Evolutionary conservation across 1,140 invertebrate genomes (phyloP), one percentile per base, ranked within the genome.

Genomic region (Drosophila ogumai): DNA sequence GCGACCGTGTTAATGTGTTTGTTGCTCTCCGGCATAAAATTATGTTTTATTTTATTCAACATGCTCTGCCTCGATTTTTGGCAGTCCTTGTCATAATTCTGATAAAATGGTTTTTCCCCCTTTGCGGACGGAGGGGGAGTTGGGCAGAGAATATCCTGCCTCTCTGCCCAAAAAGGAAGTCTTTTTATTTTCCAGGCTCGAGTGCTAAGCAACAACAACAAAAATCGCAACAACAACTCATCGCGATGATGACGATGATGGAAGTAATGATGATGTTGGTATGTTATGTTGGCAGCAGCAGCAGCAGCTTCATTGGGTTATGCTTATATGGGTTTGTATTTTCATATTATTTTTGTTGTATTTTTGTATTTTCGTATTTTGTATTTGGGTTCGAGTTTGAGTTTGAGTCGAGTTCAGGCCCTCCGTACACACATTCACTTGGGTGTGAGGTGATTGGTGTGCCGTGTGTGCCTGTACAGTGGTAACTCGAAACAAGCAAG

Each of bases 11-110:
- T 88, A 88, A 88, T 88, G 85, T 88, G 80, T 88, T 88, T 90
- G 84, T 88, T 88, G 77, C 85, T 79, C 66, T 87, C 72, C 78
- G 77, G 80, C 84, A 88, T 90, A 80, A 84, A 88, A 90, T 88
- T 90, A 88, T 88, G 84, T 88, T 90, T 88, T 88, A 90, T 88
- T 88, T 88, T 88, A 88, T 88, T 88, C 81, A 90, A 88, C 84
- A 88, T 90, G 80, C 78, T 82, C 60, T 72, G 55, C 67, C 65
- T 82, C 80, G 77, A 74, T 87, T 75, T 88, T 90, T 81, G 80
- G 75, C 71, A 79, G 69, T 82, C 71, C 80, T 87, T 87, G 84
- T 90, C 78, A 86, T 86, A 85, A 86, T 85, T 85, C 72, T 77
- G 68, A 61, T 64, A 74, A 44, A 57, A 17, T 49, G 57, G 25